Evolutionary conservation across 1,140 invertebrate species (phyloP).

Genomic region (Patella vulgata): DNA sequence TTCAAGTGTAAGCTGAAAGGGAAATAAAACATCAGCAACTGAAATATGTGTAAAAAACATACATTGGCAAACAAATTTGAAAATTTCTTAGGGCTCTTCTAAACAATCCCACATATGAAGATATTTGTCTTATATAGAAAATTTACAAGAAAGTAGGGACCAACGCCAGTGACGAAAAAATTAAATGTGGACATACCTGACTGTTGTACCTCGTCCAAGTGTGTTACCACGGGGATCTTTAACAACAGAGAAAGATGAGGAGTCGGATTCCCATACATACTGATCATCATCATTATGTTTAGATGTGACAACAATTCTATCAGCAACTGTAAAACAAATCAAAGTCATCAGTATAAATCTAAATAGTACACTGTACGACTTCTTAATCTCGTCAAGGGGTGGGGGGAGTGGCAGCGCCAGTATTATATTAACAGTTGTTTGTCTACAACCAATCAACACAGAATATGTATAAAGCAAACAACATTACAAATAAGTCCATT

Average conservation of each 20-base stretch:
- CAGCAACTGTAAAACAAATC: constrained; percentile 61
- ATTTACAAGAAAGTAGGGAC: too few relatives aligned
- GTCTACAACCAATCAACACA: neutral
- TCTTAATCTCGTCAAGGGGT: neutral
- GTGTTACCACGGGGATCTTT: constrained; percentile 95
- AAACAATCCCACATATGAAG: too few relatives aligned
- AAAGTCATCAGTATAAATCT: neutral
- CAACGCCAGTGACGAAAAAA: too few relatives aligned
- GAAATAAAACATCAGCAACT: constrained; percentile 10
- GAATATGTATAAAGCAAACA: neutral
- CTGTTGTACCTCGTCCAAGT: constrained; percentile 86
- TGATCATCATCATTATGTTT: constrained; percentile 97
- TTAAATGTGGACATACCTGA: constrained; percentile 71
- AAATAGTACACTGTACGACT: neutral
- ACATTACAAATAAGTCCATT: constrained; percentile 4
- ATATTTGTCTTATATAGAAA: too few relatives aligned
- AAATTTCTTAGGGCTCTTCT: too few relatives aligned
- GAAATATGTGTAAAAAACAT: neutral
- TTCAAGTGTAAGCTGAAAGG: constrained; percentile 86
- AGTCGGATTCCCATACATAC: constrained; percentile 96
- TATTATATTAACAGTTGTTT: neutral
- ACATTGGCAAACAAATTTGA: too few relatives aligned
- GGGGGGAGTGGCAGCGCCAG: neutral
- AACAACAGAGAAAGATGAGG: constrained; percentile 84
- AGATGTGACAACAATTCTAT: constrained; percentile 79